A percentile compares a stretch with the other conserved stretches of the same genome.
These are phyloP conservation scores for Lepidotrigona ventralis DNA, from an alignment of 1,140 invertebrate genomes.

Conservation along the genomic window DNA sequence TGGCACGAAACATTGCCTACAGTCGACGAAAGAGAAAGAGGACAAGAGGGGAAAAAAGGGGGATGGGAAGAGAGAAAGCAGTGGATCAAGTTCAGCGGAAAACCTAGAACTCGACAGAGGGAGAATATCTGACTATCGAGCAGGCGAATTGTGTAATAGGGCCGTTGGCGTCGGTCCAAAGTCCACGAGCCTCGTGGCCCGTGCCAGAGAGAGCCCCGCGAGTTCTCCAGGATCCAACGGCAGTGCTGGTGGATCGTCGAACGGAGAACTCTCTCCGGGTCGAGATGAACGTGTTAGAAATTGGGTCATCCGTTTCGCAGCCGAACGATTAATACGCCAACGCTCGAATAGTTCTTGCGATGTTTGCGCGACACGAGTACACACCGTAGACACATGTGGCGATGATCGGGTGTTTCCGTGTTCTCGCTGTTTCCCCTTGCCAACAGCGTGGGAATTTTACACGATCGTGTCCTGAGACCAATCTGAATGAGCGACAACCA, in stretches of 20 bases:
- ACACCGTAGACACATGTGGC: neutral
- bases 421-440: too few species aligned
- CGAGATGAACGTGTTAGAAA: slow-evolving; percentile 60
- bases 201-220: neutral
- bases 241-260: slow-evolving; percentile 38
- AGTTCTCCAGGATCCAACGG: slow-evolving; percentile 21
- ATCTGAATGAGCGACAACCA: too few species aligned
- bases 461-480: neutral
- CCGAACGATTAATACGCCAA: slow-evolving; percentile 29
- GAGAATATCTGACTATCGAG: slow-evolving; percentile 52
- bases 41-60: neutral
- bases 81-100: slow-evolving; percentile 33
- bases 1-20: neutral
- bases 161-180: slow-evolving; percentile 66
- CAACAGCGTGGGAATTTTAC: neutral
- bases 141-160: slow-evolving; percentile 55
- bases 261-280: slow-evolving; percentile 31
- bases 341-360: slow-evolving; percentile 2
- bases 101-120: slow-evolving; percentile 27
- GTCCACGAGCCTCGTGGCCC: slow-evolving; percentile 42
- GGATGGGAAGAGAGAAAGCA: neutral
- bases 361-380: neutral
- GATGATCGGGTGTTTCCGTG: neutral
- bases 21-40: neutral
- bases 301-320: slow-evolving; percentile 47